Percentiles rank a stretch among this genome's conserved stretches.
phyloP scores from a whole-genome alignment of 2,888 invertebrate species.

The Plemyria rubiginata region DNA sequence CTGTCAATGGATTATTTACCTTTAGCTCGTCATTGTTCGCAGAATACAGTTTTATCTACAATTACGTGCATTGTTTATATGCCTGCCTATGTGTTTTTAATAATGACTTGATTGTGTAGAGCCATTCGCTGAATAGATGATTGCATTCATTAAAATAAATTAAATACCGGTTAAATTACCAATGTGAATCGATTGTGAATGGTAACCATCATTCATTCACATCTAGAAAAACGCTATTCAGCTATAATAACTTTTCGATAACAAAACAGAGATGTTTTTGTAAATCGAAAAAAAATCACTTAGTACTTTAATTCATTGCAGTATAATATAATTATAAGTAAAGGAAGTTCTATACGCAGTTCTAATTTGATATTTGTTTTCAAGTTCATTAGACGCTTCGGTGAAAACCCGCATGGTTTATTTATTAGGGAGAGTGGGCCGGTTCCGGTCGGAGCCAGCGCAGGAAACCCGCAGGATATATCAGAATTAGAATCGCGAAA shows the following conservation, averaged over 20 bases:
- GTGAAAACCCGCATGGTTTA: conserved; percentile 54
- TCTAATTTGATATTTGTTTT: conserved; percentile 36
- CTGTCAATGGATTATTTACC: conserved; percentile 38
- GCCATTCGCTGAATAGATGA: conserved; percentile 32
- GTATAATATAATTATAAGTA: background rate
- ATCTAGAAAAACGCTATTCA: background rate
- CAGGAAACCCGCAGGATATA: conserved; percentile 74
- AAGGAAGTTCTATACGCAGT: background rate
- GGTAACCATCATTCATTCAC: background rate
- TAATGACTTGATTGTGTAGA: conserved; percentile 30
- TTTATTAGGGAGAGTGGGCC: conserved; percentile 65
- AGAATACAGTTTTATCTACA: conserved; percentile 37
- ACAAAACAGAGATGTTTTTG: no score
- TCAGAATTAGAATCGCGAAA: conserved; percentile 75
- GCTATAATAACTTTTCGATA: no score
- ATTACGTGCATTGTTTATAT: conserved; percentile 33
- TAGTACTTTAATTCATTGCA: background rate
- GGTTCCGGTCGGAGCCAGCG: conserved; percentile 64
- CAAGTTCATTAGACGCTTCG: conserved; percentile 45
- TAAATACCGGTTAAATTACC: conserved; percentile 23
- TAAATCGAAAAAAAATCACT: no score
- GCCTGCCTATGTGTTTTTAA: conserved; percentile 31
- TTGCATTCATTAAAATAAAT: conserved; percentile 32
- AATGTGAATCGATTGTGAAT: conserved; percentile 3
- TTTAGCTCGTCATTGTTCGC: conserved; percentile 46